Base-by-base conservation (phyloP, 2,113 vertebrate genomes). In the Dinomys branickii region DNA sequence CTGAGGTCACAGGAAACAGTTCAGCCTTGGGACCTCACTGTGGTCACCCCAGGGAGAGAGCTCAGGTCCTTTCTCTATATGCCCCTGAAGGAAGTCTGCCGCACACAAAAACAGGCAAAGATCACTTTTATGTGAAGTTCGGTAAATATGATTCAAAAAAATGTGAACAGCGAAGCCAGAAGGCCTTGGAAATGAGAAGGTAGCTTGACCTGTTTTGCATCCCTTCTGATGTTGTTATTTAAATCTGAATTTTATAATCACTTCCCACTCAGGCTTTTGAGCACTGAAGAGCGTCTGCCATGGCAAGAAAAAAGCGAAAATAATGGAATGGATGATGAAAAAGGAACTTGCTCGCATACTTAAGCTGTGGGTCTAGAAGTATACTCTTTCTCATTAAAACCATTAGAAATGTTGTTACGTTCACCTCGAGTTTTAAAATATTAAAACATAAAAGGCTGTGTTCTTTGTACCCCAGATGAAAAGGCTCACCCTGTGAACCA, bases 341-440 rank as follows among this genome's bases (percentile, higher is more conserved):
- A 28, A 75, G n/a, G 14, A 12, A 78, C 35, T 91, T 59, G 4
- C 86, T 97, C 20, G 0, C 85, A 4, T 16, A 65, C 88, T 85
- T 54, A 91, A 81, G 61, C 4, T 80, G 3, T 56, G 71, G 41
- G 44, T 92, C 82, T 91, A 94, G 54, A 30, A 84, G 44, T 54
- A 84, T 1, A 3, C 10, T 81, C 56, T 81, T 81, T 41, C 73
- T 91, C 56, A 89, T 94, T 87, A 85, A 91, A 94, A 94, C 61
- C 22, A 91, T 41, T 10, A 71, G 80, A 35, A 38, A 73, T 14
- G 81, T 93, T 81, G 67, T 87, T n/a, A 69, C 65, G 7, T 83
- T 65, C 63, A 85, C 69, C 2, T 33, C 52, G 52, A 92, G 6
- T 87, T 93, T 94, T 92, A 85, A 95, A 88, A 93, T 65, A 71